Percentiles rank a stretch among this genome's conserved stretches.
These are phyloP conservation scores for Drosophila melanocephala DNA, from an alignment of 2,888 invertebrate species.

Conservation along the genomic window DNA sequence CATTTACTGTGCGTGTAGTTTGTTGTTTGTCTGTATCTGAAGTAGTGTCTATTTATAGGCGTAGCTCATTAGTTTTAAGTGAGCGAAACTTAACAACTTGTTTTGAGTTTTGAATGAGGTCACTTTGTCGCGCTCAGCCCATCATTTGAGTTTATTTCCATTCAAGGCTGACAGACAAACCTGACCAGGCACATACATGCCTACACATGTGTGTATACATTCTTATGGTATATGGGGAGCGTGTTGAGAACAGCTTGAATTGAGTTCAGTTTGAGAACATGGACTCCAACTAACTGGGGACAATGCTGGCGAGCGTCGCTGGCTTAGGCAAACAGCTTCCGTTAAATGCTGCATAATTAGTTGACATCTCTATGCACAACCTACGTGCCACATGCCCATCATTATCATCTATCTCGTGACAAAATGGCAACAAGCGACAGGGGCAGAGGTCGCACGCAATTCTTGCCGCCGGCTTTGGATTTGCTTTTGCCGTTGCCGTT, in stretches of 20 bases:
- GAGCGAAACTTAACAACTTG: slow-evolving; percentile 79
- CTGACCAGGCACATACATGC: slow-evolving; percentile 34
- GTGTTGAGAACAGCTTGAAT: slow-evolving; percentile 32
- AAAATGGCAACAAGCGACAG: slow-evolving; percentile 60
- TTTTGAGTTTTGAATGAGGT: slow-evolving; percentile 80
- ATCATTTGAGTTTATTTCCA: slow-evolving; percentile 77
- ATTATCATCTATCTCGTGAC: slow-evolving; percentile 24
- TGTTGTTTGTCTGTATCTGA: slow-evolving; percentile 14
- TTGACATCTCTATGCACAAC: slow-evolving; percentile 62
- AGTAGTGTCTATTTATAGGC: slow-evolving; percentile 70
- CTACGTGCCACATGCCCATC: slow-evolving; percentile 38
- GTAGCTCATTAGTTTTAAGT: slow-evolving; percentile 79
- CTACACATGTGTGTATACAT: slow-evolving; percentile 4
- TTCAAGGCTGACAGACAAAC: slow-evolving; percentile 71
- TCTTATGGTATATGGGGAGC: slow-evolving; percentile 12
- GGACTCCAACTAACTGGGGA: slow-evolving; percentile 20
- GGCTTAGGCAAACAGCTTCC: slow-evolving; percentile 79
- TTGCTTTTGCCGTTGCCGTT: slow-evolving; percentile 33
- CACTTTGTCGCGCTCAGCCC: slow-evolving; percentile 71
- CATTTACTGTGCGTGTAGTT: slow-evolving; percentile 17
- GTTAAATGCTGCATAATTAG: slow-evolving; percentile 79
- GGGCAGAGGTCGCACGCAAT: slow-evolving; percentile 77
- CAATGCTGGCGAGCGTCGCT: slow-evolving; percentile 26
- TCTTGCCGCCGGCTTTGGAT: slow-evolving; percentile 42
- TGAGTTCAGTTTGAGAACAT: slow-evolving; percentile 41